Conservation (phyloP, 2,888 invertebrate species). For the Acronicta alni region DNA sequence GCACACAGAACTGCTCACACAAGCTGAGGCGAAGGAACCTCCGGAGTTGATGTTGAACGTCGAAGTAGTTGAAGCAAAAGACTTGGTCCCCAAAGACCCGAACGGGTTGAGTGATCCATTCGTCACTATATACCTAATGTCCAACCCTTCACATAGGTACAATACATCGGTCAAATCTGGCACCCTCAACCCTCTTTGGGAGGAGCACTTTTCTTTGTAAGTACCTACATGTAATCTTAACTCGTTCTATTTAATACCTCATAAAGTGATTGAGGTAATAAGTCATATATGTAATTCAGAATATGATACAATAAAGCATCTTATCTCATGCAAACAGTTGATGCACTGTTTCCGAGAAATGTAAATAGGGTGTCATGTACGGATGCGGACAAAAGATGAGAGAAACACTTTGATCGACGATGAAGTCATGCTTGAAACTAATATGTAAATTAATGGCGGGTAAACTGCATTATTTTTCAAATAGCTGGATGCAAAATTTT, state of each 20-base stretch:
- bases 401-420: conserved; percentile 18
- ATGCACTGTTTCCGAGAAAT: conserved; percentile 29
- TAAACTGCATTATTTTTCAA: conserved; percentile 19
- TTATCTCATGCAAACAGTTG: conserved; percentile 33
- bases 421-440: conserved; percentile 39
- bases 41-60: conserved; percentile 95
- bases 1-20: conserved; percentile 92
- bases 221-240: conserved; percentile 67
- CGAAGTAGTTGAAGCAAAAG: conserved; percentile 96
- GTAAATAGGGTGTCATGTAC: conserved; percentile 22
- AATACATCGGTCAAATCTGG: conserved; percentile 97
- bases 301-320: conserved; percentile 10
- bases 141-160: conserved; percentile 93
- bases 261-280: neutral
- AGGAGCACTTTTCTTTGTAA: conserved; percentile 99
- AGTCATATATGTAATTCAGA: conserved; percentile 18
- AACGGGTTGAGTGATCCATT: conserved; percentile 99
- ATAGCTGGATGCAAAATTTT: conserved; percentile 15
- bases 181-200: conserved; percentile 98
- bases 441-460: conserved; percentile 25
- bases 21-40: conserved; percentile 94
- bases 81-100: conserved; percentile 94
- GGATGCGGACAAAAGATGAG: conserved; percentile 21
- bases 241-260: neutral
- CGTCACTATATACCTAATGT: conserved; percentile 96